Conservation (phyloP, 2,888 invertebrate genomes). For the Pecten maximus region DNA sequence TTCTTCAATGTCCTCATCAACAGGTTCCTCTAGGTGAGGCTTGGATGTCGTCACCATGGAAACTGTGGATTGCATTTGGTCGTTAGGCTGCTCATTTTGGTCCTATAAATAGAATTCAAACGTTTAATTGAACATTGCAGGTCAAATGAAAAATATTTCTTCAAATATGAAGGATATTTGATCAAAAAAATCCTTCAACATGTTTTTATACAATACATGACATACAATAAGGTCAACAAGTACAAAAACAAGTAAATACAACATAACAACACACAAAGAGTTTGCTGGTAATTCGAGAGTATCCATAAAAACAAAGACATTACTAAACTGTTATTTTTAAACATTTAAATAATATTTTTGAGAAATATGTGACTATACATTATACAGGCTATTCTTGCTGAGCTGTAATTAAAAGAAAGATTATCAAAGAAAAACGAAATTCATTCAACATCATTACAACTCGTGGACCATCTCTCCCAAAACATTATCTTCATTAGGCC, state of each 20-base stretch:
- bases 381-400: too few relatives aligned
- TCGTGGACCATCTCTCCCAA: neutral
- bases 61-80: neutral
- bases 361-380: too few relatives aligned
- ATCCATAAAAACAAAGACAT: too few relatives aligned
- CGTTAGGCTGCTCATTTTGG: conserved; percentile 39
- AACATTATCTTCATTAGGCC: neutral
- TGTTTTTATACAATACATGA: too few relatives aligned
- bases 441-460: too few relatives aligned
- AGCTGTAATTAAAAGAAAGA: too few relatives aligned
- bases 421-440: too few relatives aligned
- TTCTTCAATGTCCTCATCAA: conserved; percentile 68
- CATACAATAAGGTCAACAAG: too few relatives aligned
- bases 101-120: conserved; percentile 30
- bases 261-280: neutral
- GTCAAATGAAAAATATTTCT: neutral
- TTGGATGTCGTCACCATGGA: conserved; percentile 46
- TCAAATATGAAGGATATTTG: neutral
- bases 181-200: neutral
- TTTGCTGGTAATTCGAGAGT: neutral
- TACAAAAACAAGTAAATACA: too few relatives aligned
- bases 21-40: conserved; percentile 65
- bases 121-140: neutral
- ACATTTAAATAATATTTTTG: too few relatives aligned
- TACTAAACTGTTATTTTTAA: neutral